Percentiles rank a stretch among this genome's conserved stretches.
Evolutionary conservation across 2,888 invertebrate genomes (phyloP).

Genomic region (Himalopsyche anomala): DNA sequence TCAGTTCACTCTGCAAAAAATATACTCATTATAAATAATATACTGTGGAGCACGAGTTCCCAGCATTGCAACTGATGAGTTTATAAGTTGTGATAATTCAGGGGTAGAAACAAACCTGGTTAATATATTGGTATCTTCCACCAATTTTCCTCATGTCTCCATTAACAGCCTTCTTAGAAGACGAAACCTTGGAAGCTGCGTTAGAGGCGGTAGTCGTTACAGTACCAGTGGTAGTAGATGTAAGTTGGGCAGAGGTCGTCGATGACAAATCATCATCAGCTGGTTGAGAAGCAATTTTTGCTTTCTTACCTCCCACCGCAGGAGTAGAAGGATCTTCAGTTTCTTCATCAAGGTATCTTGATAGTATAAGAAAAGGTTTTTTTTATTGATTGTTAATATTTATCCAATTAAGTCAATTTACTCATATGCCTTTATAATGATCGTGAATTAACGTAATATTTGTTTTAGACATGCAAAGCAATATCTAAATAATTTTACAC

Average conservation of each 20-base stretch:
- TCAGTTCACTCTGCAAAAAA: slow-evolving; percentile 72
- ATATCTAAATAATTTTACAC: too few species aligned
- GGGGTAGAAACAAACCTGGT: not conserved
- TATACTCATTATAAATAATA: slow-evolving; percentile 58
- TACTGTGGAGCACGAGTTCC: not conserved
- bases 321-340: slow-evolving; percentile 72
- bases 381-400: not conserved
- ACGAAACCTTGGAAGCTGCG: slow-evolving; percentile 44
- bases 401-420: too few species aligned
- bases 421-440: too few species aligned
- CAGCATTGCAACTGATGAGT: too few species aligned
- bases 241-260: not conserved
- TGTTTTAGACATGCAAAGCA: too few species aligned
- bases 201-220: slow-evolving; percentile 7
- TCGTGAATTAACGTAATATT: too few species aligned
- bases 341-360: slow-evolving; percentile 76
- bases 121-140: not conserved
- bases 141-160: slow-evolving; percentile 50
- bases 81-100: too few species aligned
- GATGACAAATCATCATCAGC: slow-evolving; percentile 34
- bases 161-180: slow-evolving; percentile 51
- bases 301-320: slow-evolving; percentile 72
- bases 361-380: not conserved
- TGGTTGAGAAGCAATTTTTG: slow-evolving; percentile 48
- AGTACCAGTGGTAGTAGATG: not conserved